A percentile compares a stretch with the other conserved stretches of the same genome.
Conservation (phyloP, 2,797 vertebrate genomes). For the Smutsia gigantea region DNA sequence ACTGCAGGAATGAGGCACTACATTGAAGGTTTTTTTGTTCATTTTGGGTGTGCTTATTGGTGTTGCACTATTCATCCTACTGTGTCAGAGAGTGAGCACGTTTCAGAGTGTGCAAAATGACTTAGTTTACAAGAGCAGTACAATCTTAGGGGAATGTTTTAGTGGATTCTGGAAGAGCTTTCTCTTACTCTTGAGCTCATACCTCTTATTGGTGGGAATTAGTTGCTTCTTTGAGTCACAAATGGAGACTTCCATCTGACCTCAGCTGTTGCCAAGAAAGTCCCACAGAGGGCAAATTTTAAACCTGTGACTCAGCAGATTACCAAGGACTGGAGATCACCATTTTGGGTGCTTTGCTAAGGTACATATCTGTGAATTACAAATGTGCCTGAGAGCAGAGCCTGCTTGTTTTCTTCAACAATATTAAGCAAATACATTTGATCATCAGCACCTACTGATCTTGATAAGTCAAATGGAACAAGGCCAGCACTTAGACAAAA, state of each 20-base stretch:
- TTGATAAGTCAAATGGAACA: neutral
- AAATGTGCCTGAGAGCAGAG: neutral
- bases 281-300: neutral
- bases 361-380: neutral
- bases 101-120: neutral
- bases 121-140: neutral
- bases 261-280: conserved; percentile 14
- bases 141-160: neutral
- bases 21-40: neutral
- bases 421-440: neutral
- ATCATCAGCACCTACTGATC: neutral
- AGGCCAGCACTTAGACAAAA: neutral
- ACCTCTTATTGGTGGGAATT: neutral
- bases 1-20: neutral
- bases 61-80: neutral
- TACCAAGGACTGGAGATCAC: neutral
- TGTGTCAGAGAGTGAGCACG: neutral
- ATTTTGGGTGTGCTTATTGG: neutral
- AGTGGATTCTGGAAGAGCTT: neutral
- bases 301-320: conserved; percentile 20
- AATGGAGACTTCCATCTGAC: conserved; percentile 8
- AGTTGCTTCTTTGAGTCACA: neutral
- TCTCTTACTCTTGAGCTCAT: neutral
- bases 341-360: neutral
- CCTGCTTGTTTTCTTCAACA: neutral